Evolutionary conservation across 2,888 invertebrate species (phyloP), one percentile per base, ranked within the genome.

Genomic region (Steinernema hermaphroditum): DNA sequence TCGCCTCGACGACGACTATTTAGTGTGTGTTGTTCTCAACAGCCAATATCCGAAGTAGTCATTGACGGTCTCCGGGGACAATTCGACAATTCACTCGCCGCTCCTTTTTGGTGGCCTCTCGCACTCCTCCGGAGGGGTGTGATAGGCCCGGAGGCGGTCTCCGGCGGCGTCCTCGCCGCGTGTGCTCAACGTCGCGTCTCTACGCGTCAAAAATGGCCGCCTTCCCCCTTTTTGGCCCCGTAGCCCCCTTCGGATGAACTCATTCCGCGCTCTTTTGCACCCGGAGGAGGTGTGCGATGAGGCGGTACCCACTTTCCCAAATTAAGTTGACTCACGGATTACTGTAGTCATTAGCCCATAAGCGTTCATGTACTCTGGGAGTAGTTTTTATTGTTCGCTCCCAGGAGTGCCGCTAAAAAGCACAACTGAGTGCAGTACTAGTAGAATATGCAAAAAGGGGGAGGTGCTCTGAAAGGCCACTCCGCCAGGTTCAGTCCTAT

Each of bases 1-100:
- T 54, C 54, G n/a, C n/a, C n/a, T n/a, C n/a, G n/a, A n/a, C n/a
- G n/a, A n/a, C 54, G 54, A 27, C 54, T 54, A 54, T 54, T 54
- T 54, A 54, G 54, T 54, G 54, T 54, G 27, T 54, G 54, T 54
- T 54, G 54, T 54, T 54, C 54, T 54, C 54, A 24, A 54, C 54
- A 54, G 54, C 54, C 22, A 54, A 54, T 54, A 54, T 54, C 54
- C 27, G 27, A 54, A 54, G 54, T 54, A 54, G 54, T 54, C 54
- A 54, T 54, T 54, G 54, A 54, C 54, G 54, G 54, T 54, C 54
- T 54, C 54, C 27, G 54, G 54, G 54, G 54, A 54, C 54, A 54
- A 54, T 54, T 54, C 54, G 54, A 54, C 54, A 54, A 54, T 54
- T 54, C 54, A 54, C 54, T 54, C 54, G 22, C 19, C 14, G 9